These are phyloP conservation scores for Quadroppia sp. DNA, from an alignment of 2,888 invertebrate genomes.

Conservation along the genomic window DNA sequence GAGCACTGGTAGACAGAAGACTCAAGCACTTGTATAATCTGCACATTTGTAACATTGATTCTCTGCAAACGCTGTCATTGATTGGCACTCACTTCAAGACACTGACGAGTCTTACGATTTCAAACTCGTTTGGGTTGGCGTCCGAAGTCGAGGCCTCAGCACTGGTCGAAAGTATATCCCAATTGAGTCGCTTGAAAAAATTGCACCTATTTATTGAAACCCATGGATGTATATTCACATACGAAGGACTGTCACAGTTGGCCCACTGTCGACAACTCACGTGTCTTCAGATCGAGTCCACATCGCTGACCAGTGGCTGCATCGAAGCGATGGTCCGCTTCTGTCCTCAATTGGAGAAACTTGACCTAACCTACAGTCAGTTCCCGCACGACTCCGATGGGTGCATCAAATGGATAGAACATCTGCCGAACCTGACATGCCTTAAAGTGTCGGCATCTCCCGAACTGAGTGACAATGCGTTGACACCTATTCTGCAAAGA, in stretches of 20 bases:
- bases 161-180: not conserved
- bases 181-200: not conserved
- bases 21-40: not conserved
- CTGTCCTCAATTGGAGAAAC: not conserved
- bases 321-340: not conserved
- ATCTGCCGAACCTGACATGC: not conserved
- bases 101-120: not conserved
- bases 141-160: not conserved
- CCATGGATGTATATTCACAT: not conserved
- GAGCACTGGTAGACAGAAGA: not conserved
- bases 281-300: conserved; percentile 5
- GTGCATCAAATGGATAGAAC: not conserved
- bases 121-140: not conserved
- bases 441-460: not conserved
- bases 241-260: not conserved
- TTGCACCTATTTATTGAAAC: conserved; percentile 6
- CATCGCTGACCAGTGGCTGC: not conserved
- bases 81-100: not conserved
- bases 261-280: not conserved
- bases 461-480: not conserved
- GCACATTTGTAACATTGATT: conserved; percentile 26
- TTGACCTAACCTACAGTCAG: not conserved
- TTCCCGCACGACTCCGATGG: not conserved
- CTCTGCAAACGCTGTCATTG: not conserved
- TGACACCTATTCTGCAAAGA: not conserved